These are phyloP conservation scores for Takifugu rubripes DNA, from an alignment of 2,797 vertebrate genomes.

Conservation along the genomic window DNA sequence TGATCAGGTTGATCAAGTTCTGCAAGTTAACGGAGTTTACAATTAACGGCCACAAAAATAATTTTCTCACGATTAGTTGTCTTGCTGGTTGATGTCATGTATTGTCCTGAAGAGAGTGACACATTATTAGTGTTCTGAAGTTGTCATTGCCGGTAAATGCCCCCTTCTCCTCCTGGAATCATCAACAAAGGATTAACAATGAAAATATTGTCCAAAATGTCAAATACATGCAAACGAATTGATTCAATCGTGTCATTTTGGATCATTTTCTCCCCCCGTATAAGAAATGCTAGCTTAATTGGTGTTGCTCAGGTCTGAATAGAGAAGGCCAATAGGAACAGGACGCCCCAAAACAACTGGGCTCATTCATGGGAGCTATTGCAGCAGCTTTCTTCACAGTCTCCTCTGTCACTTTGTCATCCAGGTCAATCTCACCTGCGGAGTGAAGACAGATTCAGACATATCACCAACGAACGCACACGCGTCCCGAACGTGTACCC, in stretches of 20 bases:
- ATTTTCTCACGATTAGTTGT: slow-evolving; percentile 71
- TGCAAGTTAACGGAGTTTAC: slow-evolving; percentile 76
- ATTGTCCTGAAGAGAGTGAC: slow-evolving; percentile 33
- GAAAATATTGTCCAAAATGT: neutral
- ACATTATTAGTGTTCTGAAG: slow-evolving; percentile 8
- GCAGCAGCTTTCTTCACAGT: slow-evolving; percentile 6
- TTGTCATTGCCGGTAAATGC: slow-evolving; percentile 4
- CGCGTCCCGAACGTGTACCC: slow-evolving; percentile 65
- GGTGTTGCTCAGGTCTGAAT: neutral
- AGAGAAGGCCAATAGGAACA: no score
- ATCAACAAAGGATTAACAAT: neutral
- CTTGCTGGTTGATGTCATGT: slow-evolving; percentile 58
- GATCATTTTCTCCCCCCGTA: no score
- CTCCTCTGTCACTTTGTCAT: slow-evolving; percentile 2
- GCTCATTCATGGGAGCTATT: no score
- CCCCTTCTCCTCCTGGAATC: neutral
- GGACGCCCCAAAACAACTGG: no score
- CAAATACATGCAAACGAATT: neutral
- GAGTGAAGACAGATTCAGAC: slow-evolving; percentile 77
- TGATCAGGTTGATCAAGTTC: slow-evolving; percentile 74
- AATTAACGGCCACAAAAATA: slow-evolving; percentile 70
- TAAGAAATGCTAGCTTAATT: neutral
- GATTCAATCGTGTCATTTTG: no score
- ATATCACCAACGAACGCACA: slow-evolving; percentile 70
- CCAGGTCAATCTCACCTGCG: slow-evolving; percentile 79